A percentile compares a stretch with the other conserved stretches of the same genome.
Evolutionary conservation across 2,113 vertebrate genomes (phyloP).

Genomic region (Hydrochoerus hydrochaeris): DNA sequence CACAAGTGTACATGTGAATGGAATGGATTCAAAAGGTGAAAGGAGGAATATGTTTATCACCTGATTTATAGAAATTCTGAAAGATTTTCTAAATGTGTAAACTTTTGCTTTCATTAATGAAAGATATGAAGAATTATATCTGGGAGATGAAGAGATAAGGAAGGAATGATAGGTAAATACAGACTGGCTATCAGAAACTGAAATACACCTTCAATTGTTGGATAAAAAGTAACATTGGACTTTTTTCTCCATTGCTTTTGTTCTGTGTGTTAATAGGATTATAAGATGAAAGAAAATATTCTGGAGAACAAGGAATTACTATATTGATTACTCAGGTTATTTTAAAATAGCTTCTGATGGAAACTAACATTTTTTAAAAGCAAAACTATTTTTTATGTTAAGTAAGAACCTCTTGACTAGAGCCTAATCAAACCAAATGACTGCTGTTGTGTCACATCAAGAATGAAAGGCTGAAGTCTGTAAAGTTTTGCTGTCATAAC

Average conservation of each 20-base stretch:
- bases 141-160: background rate
- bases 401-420: background rate
- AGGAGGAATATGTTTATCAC: background rate
- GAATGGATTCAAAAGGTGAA: slow-evolving; percentile 5
- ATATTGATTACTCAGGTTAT: background rate
- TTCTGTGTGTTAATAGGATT: background rate
- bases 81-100: slow-evolving; percentile 21
- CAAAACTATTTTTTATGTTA: background rate
- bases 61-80: slow-evolving; percentile 38
- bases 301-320: background rate
- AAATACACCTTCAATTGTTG: background rate
- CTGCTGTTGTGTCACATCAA: background rate
- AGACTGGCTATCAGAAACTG: background rate
- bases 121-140: slow-evolving; percentile 21
- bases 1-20: background rate
- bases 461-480: background rate
- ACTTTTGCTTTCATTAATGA: background rate
- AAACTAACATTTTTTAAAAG: background rate
- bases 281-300: background rate
- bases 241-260: background rate
- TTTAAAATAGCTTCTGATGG: background rate
- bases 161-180: background rate
- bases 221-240: background rate
- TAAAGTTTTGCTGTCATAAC: background rate
- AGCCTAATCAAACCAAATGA: background rate